Evolutionary conservation across 1,140 invertebrate species (phyloP), one percentile per base, ranked within the genome.

Genomic region (Bombus difficillimus): DNA sequence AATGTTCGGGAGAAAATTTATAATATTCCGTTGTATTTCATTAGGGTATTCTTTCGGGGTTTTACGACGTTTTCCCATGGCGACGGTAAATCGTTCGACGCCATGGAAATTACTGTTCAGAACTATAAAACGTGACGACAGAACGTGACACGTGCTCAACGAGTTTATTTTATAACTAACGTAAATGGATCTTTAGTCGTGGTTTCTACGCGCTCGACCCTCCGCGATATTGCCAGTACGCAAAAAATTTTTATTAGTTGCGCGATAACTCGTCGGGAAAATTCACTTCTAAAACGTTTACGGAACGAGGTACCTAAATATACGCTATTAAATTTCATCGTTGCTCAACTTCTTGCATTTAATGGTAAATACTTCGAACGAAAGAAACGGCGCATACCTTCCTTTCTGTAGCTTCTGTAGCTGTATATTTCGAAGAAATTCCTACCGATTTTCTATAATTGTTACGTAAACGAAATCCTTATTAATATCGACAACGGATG

Each of bases 141-240:
- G 66, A 69, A 41, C 79, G 79, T 72, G 47, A 81, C 68, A 47
- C 37, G 68, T 68, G 37, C 41, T 71, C 75, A 28, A 84, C 64
- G 47, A 62, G 47, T 76, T 83, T 75, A 66, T 59, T 76, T 83
- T 76, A 47, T 68, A 76, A 76, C 59, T n/a, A 76, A 66, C 72
- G 59, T 47, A 83, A 64, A 68, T n/a, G 53, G 53, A 73, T 73
- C 79, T 62, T 59, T 57, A 32, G 43, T 53, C 47, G 47, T 22
- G 47, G 47, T 53, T 53, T 53, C 47, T 53, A 53, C 18, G 47
- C 47, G 47, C 18, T 22, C 18, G 18, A 8, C 1, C 47, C 18
- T 53, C 47, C 47, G 47, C 47, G 47, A 53, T 53, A 53, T 53
- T 53, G 18, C 28, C 18, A 28, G 6, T 9, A 37, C 32, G 32